Evolutionary conservation across 2,113 vertebrate species (phyloP).

Genomic region (Raja brachyura): DNA sequence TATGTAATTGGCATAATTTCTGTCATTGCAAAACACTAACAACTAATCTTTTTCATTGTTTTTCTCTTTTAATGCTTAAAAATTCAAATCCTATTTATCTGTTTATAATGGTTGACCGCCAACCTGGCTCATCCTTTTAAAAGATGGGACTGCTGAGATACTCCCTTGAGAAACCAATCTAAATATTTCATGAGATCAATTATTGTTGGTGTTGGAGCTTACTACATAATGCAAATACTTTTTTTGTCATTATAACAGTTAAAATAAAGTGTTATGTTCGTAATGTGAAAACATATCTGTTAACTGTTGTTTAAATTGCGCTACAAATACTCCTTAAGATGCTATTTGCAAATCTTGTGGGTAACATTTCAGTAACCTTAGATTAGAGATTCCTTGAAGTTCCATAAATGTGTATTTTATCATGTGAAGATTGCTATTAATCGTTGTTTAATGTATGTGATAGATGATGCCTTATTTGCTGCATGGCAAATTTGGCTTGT

Average conservation of each 20-base stretch:
- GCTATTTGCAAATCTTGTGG: background rate
- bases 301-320: background rate
- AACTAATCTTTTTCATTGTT: no score
- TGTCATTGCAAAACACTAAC: no score
- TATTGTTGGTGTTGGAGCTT: background rate
- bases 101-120: background rate
- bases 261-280: background rate
- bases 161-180: background rate
- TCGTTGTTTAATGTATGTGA: background rate
- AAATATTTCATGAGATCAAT: slow-evolving; percentile 13
- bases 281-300: background rate
- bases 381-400: background rate
- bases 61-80: no score
- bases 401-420: slow-evolving; percentile 12
- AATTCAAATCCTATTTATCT: background rate
- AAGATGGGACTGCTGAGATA: background rate
- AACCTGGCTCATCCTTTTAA: background rate
- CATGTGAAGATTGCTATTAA: background rate
- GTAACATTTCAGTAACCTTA: background rate
- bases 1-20: no score
- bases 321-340: background rate
- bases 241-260: background rate
- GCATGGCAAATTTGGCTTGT: background rate
- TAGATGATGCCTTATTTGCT: background rate
- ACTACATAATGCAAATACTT: background rate